Evolutionary conservation across 35 echinoderm and acorn worm genomes (phyloP).

Genomic region (Heliocidaris tuberculata): DNA sequence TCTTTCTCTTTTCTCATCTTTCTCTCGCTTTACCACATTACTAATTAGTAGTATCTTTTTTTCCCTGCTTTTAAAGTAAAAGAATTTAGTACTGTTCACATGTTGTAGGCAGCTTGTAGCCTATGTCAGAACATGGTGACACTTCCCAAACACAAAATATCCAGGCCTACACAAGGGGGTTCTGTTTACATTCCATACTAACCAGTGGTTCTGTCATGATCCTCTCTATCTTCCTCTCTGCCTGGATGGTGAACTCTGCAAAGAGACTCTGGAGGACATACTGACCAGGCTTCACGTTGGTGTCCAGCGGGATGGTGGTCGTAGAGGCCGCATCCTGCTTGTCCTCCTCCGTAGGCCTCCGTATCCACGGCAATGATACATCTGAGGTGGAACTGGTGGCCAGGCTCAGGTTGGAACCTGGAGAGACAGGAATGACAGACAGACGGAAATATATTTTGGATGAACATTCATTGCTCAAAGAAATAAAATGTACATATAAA

Average conservation of each 20-base stretch:
- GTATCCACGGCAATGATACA: conserved; percentile 72
- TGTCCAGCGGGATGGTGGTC: conserved; percentile 86
- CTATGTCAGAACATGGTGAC: too few relatives aligned
- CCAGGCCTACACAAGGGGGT: too few relatives aligned
- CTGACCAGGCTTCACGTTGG: conserved; percentile 96
- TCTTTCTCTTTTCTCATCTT: too few relatives aligned
- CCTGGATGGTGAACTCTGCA: conserved; percentile 97
- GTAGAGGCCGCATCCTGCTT: conserved; percentile 54
- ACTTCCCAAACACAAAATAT: too few relatives aligned
- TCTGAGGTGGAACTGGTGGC: conserved; percentile 77
- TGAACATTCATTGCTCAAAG: background rate
- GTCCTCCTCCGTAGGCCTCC: conserved; percentile 44
- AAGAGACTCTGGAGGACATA: conserved; percentile 99
- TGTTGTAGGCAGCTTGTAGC: too few relatives aligned
- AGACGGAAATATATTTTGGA: background rate
- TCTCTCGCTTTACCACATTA: too few relatives aligned
- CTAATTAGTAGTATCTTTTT: too few relatives aligned
- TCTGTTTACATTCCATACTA: background rate
- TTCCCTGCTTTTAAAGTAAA: too few relatives aligned
- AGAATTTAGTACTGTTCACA: too few relatives aligned
- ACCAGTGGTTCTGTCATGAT: conserved; percentile 97
- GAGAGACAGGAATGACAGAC: background rate
- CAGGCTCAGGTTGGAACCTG: conserved; percentile 78
- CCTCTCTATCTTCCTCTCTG: conserved; percentile 96
- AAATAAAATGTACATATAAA: too few relatives aligned